phyloP scores from a whole-genome alignment of 2,888 invertebrate genomes.

The Lasioglossum calceatum region DNA sequence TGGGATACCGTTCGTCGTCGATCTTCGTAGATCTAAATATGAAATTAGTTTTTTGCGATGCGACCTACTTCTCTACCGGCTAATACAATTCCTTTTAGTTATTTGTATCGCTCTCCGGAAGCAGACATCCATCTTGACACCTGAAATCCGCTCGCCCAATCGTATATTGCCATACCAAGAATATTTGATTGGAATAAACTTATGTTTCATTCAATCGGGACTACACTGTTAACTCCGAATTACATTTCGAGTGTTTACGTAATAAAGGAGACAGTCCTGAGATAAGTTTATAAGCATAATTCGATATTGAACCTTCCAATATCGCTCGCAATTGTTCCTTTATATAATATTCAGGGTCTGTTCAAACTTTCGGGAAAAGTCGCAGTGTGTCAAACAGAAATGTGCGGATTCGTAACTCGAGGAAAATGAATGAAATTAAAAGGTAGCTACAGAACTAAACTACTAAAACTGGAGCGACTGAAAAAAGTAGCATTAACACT shows the following conservation, averaged over 20 bases:
- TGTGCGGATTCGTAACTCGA: neutral
- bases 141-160: neutral
- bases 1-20: too few species aligned
- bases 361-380: neutral
- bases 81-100: neutral
- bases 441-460: neutral
- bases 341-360: neutral
- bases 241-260: neutral
- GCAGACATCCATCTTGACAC: neutral
- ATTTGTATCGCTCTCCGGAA: neutral
- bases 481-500: neutral
- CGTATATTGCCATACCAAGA: neutral
- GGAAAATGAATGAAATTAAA: neutral
- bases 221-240: neutral
- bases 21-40: too few species aligned
- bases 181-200: neutral
- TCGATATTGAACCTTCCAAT: neutral
- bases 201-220: neutral
- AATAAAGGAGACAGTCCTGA: neutral
- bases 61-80: neutral
- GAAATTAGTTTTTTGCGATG: too few species aligned
- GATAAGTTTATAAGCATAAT: neutral
- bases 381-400: neutral
- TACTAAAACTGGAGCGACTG: neutral
- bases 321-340: neutral